A percentile compares a stretch with the other conserved stretches of the same genome.
Evolutionary conservation across 2,888 invertebrate species (phyloP).

Genomic region (Ectemnius continuus): DNA sequence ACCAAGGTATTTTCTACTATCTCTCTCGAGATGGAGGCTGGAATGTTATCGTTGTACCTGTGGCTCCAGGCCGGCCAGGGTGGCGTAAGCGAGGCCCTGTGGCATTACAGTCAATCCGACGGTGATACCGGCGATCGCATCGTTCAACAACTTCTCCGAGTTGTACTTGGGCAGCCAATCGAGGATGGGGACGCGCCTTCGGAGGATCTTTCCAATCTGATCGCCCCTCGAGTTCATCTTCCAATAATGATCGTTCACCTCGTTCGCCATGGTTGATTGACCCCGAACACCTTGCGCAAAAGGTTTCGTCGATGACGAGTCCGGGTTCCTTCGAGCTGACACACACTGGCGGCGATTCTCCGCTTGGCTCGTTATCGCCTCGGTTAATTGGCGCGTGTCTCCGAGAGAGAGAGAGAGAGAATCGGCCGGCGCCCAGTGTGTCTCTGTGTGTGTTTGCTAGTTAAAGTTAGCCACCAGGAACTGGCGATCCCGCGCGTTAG

Average conservation of each 20-base stretch:
- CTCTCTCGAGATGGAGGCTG: not conserved
- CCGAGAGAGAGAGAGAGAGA: no score
- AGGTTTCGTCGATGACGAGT: not conserved
- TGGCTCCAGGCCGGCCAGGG: slow-evolving; percentile 91
- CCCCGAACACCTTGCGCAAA: not conserved
- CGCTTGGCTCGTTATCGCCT: not conserved
- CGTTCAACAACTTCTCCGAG: slow-evolving; percentile 87
- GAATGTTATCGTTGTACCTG: slow-evolving; percentile 80
- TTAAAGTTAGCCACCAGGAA: no score
- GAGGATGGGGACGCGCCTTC: slow-evolving; percentile 83
- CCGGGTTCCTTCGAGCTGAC: not conserved
- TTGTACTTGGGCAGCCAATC: slow-evolving; percentile 89
- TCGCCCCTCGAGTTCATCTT: slow-evolving; percentile 44
- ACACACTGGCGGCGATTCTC: not conserved
- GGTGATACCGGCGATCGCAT: slow-evolving; percentile 94
- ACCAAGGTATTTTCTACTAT: not conserved
- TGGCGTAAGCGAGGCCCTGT: slow-evolving; percentile 94
- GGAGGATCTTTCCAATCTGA: slow-evolving; percentile 60
- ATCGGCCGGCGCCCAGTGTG: not conserved
- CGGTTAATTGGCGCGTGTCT: not conserved
- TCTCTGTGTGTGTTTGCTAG: no score
- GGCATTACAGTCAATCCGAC: slow-evolving; percentile 96
- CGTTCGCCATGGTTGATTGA: slow-evolving; percentile 45
- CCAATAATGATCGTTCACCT: slow-evolving; percentile 41
- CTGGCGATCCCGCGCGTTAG: slow-evolving; percentile 4